A percentile compares a stretch with the other conserved stretches of the same genome.
These are phyloP conservation scores for Irena cyanogastra DNA, from an alignment of 2,113 vertebrate species.

Conservation along the genomic window DNA sequence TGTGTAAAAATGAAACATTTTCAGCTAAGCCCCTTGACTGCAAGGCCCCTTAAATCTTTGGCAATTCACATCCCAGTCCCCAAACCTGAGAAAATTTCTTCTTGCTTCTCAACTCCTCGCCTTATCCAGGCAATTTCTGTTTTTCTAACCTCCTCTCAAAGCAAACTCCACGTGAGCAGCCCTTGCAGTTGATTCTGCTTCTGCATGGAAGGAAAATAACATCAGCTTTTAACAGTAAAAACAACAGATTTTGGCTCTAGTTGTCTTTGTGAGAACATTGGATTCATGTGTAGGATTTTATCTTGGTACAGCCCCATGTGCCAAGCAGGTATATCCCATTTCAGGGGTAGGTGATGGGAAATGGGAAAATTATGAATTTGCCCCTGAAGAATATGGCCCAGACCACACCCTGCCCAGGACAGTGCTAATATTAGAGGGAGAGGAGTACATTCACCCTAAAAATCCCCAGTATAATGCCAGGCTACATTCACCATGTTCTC, in stretches of 20 bases:
- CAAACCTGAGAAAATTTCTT: background rate
- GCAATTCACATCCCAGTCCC: background rate
- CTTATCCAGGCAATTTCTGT: background rate
- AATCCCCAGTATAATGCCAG: background rate
- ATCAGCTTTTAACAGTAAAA: background rate
- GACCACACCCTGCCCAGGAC: background rate
- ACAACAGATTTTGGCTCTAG: background rate
- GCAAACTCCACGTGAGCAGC: background rate
- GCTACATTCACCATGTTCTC: background rate
- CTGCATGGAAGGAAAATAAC: background rate
- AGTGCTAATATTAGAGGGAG: background rate
- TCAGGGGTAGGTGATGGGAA: background rate
- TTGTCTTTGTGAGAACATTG: background rate
- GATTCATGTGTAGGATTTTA: background rate
- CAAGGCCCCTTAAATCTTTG: background rate
- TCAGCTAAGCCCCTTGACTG: background rate
- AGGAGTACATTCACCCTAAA: background rate
- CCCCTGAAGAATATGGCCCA: background rate
- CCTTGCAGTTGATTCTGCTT: background rate
- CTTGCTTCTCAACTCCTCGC: background rate
- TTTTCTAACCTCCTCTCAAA: background rate
- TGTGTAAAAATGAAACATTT: background rate
- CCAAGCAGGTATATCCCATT: fast-evolving
- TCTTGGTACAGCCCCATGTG: background rate
- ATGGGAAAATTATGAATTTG: background rate